Evolutionary conservation across 2,113 vertebrate genomes (phyloP), one percentile per base, ranked within the genome.

Genomic region (Microcebus jonahi): DNA sequence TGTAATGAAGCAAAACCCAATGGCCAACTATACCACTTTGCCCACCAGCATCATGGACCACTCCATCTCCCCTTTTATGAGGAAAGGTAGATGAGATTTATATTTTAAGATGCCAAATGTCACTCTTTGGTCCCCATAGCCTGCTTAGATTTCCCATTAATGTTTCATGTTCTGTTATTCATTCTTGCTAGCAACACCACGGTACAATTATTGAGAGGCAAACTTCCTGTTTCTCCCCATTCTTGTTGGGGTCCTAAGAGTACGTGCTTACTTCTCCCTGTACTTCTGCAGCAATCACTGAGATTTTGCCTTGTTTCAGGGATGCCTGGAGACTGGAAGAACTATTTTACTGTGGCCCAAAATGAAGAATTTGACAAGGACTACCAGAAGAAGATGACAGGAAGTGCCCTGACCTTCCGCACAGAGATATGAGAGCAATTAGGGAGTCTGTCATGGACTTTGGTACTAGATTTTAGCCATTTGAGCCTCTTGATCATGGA

Each of bases 1-100:
- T 48, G 97, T 98, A 12, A 99, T 99, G 99, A 99, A 98, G 96
- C 95, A 98, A 42, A 99, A 99, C 93, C 98, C 98, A 34, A 97
- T 98, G 87, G 94, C 98, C 79, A 99, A 99, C 96, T 99, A 98
- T 0, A 98, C 98, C 45, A 98, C 98, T 0, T 1, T 98, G 0
- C 88, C 95, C 3, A 0, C 63, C 0, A 0, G 1, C 9, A 0
- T 97, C 20, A 98, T 98, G 98, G 96, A 98, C 68, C 98, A 98
- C 75, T 98, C n/a, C 36, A 20, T 98, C 59, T 98, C 97, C 1
- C 98, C 97, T 1, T 98, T 98, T 95, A 96, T 98, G 94, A 97
- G 97, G n/a, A 98, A 98, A 98, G 98, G 98, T 98, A 70, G 3
- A 61, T 3, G 45, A 68, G 23, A 36, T 8, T 83, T 14, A 59